Base-by-base conservation (phyloP, 2,888 invertebrate species). In the Andrena marginata region DNA sequence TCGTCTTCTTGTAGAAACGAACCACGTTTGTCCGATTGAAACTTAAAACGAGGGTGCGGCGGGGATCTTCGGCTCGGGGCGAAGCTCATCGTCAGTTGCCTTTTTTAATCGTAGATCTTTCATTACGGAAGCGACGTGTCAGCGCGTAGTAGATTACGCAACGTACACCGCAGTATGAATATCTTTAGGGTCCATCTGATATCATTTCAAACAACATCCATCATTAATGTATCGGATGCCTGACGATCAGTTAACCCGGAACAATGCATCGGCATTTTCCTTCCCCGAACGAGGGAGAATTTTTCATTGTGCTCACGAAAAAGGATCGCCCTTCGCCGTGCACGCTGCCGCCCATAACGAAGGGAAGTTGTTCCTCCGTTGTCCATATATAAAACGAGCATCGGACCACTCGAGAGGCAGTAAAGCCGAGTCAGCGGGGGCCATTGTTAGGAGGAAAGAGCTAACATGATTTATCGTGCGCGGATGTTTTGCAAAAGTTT, bases 381-480 rank as follows among this genome's bases (percentile, higher is more conserved):
- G 59, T 48, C 59, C 54, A 31, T 82, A 49, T 63, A 64, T 75
- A 82, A 65, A 82, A 79, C 72, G 73, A 65, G 42, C 68, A 76
- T 76, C 67, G 65, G 59, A 48, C 42, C 23, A 72, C 64, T 81
- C 35, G 74, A 70, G 78, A 76, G 60, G 71, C 81, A 35, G 77
- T 63, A 62, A 68, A 77, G 82, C 79, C 83, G 76, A 86, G 80
- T 86, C 86, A 86, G 85, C 83, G 29, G 13, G 48, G 74, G 71
- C 76, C 69, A 85, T 86, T 83, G 85, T 86, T 71, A 77, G 63
- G 54, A 54, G 56, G 62, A 62, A 54, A 69, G 62, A 77, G 54
- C 79, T 86, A 81, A 79, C 79, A 75, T 85, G 86, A 86, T 86
- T 85, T 84, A 86, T 86, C 42, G 86, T 71, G 74, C 67, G 35